Evolutionary conservation across 2,797 vertebrate genomes (phyloP), one percentile per base, ranked within the genome.

Genomic region (Myotis vivesi): DNA sequence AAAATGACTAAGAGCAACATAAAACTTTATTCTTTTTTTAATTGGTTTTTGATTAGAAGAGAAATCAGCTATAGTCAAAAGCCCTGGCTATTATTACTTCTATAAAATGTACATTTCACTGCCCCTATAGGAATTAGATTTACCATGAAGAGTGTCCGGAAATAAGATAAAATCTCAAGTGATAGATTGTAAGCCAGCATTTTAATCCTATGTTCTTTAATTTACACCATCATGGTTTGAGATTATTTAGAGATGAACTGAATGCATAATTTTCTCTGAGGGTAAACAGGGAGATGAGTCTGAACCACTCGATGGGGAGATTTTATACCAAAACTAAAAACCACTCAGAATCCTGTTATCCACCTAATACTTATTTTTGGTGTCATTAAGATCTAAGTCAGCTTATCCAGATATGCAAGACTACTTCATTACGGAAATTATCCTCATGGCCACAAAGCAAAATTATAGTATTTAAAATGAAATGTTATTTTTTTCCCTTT

Each of bases 11-110:
- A 91, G 17, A 87, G 10, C 4, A 86, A 91, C 19, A 80, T 68
- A 87, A 85, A 91, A 41, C 11, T 46, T 49, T 25, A 28, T 36
- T 22, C n/a, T 17, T 82, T 81, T 80, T 76, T 81, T 44, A 55
- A 84, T 6, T 94, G 76, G 71, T 44, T 85, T 89, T 92, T 71
- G 46, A 93, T 84, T 84, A 94, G 46, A 89, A 92, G 28, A 93
- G 30, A 96, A 91, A 72, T 72, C 11, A 41, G 19, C 30, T 77
- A 66, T 22, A 5, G 8, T 64, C 46, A 76, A 93, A 93, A 87
- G 51, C 6, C 36, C 8, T 92, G 68, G 13, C 19, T 69, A n/a
- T 69, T 77, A 83, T 6, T 90, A 11, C 23, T 76, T 95, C 80
- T 51, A 30, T 75, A 79, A 93, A 92, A 73, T 44, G 30, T 30